Evolutionary conservation across 2,888 invertebrate genomes (phyloP), one percentile per base, ranked within the genome.

Genomic region (Agapostemon virescens): DNA sequence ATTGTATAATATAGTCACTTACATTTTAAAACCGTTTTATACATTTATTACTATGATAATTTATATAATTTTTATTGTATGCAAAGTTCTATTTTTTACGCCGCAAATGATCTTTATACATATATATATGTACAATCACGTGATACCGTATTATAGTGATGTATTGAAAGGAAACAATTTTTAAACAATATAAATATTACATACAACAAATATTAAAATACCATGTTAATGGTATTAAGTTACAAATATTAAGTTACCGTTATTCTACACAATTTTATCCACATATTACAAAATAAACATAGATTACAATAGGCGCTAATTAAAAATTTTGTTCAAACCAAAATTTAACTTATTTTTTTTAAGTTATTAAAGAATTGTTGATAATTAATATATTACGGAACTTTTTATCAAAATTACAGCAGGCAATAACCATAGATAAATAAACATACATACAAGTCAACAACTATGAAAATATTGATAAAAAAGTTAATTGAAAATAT

Each of bases 1-100:
- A 30, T 15, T 68, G 30, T 26, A 42, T 5, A 9, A 38, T 13
- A 7, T 17, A 67, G 11, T 68, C 23, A 80, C 84, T 79, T 49
- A 84, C 84, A 70, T 63, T 76, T 69, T 61, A 13, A 13, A 61
- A 84, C 15, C 5, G 74, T 52, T 58, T 72, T 80, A 74, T 70
- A 71, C 84, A 84, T 84, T 69, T 75, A 74, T 69, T 3, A 2
- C 1, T 78, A 33, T 33, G 61, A 40, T n/a, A 67, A 15, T 61
- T n/a, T 26, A 2, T 55, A 69, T n/a, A 17, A 38, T 61, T 49
- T 69, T 55, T 73, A 73, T 72, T 55, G 33, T 61, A 38, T 13
- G 2, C 7, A 30, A n/a, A 33, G 40, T 55, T 52, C 6, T 58
- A 20, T 61, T 61, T 61, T 33, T 9, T 61, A 33, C 61, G 30